Evolutionary conservation across 2,797 vertebrate species (phyloP).

Genomic region (Macropodus opercularis): DNA sequence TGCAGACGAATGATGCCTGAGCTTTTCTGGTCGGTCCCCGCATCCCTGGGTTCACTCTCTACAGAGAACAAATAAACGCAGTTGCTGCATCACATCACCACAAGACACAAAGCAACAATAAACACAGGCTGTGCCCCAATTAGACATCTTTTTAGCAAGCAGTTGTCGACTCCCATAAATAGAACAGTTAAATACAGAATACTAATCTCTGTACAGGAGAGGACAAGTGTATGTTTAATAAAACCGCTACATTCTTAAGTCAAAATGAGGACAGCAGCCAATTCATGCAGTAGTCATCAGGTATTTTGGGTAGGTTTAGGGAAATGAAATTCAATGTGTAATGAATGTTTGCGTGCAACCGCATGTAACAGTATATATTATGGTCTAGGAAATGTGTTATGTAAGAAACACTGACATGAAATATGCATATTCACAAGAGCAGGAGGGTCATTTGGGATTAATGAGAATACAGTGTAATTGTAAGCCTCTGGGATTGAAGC

Average conservation of each 20-base stretch:
- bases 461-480: conserved; percentile 56
- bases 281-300: conserved; percentile 73
- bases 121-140: conserved; percentile 61
- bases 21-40: conserved; percentile 94
- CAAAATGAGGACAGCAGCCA: conserved; percentile 63
- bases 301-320: conserved; percentile 44
- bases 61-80: conserved; percentile 46
- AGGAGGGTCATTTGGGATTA: conserved; percentile 64
- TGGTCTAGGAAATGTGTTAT: conserved; percentile 59
- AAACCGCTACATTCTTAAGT: conserved; percentile 41
- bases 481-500: conserved; percentile 62
- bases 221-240: conserved; percentile 63
- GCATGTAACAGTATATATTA: conserved; percentile 51
- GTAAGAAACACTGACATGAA: conserved; percentile 61
- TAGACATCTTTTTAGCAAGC: conserved; percentile 66
- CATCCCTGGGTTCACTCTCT: conserved; percentile 97
- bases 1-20: conserved; percentile 98
- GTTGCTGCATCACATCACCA: conserved; percentile 47
- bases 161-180: conserved; percentile 75
- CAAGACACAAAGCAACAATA: conserved; percentile 46
- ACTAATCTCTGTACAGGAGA: conserved; percentile 61
- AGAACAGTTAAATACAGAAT: conserved; percentile 56
- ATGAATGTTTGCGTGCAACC: conserved; percentile 59
- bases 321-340: conserved; percentile 38
- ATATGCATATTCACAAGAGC: conserved; percentile 63